Conservation (phyloP, 2,113 vertebrate genomes). For the Chauna torquata region DNA sequence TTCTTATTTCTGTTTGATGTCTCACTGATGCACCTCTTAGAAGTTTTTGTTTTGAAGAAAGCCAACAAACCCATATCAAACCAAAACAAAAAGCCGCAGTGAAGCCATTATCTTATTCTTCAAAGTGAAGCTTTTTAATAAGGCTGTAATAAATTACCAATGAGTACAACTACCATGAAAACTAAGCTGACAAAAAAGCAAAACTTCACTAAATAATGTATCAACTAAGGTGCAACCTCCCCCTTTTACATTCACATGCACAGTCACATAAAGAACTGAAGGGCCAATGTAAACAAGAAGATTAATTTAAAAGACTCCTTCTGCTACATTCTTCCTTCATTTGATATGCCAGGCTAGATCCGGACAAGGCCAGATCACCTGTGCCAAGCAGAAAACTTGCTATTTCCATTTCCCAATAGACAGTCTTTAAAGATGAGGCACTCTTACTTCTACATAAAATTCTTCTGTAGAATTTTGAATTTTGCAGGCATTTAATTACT, state of each 20-base stretch:
- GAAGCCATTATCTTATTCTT: neutral
- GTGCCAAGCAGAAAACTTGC: neutral
- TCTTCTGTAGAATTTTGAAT: neutral
- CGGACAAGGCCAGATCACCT: neutral
- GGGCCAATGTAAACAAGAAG: neutral
- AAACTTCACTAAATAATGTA: neutral
- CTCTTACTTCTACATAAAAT: neutral
- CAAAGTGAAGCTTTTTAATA: conserved; percentile 27
- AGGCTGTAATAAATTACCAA: conserved; percentile 11
- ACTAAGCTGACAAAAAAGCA: neutral
- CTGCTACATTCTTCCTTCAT: neutral
- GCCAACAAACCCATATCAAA: neutral
- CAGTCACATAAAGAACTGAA: neutral
- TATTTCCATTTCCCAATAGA: neutral
- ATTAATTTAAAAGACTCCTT: neutral
- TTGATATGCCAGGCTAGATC: neutral
- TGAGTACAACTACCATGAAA: neutral
- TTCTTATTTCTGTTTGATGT: conserved; percentile 18
- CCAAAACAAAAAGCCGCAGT: neutral
- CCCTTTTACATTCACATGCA: neutral
- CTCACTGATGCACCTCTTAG: neutral
- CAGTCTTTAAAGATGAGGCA: neutral
- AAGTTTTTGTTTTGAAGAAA: neutral
- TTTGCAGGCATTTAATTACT: neutral
- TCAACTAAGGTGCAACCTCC: neutral